Conservation (phyloP, 2,888 invertebrate species). For the Andrena bucephala region DNA sequence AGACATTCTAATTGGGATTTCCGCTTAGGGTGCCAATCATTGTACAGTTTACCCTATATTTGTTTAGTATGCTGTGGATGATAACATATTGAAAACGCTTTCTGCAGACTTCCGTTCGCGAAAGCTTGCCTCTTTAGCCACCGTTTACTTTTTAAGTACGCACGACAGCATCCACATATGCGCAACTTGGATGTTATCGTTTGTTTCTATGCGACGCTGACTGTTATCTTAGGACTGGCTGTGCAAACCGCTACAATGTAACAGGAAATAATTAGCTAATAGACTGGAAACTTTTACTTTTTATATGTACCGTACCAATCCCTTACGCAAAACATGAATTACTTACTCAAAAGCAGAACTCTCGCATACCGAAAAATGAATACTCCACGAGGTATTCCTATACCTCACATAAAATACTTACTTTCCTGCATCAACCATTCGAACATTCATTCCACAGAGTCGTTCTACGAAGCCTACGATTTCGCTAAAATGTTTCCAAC, state of each 20-base stretch:
- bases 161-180: background rate
- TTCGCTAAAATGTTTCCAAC: background rate
- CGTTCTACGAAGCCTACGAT: background rate
- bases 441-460: background rate
- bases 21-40: no score
- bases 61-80: background rate
- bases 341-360: background rate
- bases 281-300: background rate
- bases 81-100: background rate
- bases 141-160: constrained; percentile 9
- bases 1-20: no score
- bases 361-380: background rate
- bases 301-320: background rate
- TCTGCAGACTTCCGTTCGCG: background rate
- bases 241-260: background rate
- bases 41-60: background rate
- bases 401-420: background rate
- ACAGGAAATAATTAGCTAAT: background rate
- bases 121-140: constrained; percentile 4
- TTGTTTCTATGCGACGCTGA: background rate
- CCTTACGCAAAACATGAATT: background rate
- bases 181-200: constrained; percentile 6
- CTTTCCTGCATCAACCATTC: background rate
- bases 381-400: background rate
- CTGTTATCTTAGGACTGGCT: background rate